These are phyloP conservation scores for Drosophila novamexicana DNA, from an alignment of 1,140 invertebrate genomes.

Conservation along the genomic window DNA sequence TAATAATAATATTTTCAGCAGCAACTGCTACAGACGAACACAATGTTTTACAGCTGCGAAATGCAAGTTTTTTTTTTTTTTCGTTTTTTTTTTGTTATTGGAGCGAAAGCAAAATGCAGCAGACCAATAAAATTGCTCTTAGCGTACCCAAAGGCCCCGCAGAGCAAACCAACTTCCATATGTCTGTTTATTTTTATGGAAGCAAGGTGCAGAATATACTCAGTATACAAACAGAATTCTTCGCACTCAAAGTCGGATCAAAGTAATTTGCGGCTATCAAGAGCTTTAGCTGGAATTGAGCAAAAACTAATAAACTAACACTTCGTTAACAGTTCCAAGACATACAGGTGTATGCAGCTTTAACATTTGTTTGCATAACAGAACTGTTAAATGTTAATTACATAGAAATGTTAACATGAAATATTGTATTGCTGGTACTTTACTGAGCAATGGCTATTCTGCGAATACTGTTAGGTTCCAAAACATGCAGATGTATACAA, in stretches of 20 bases:
- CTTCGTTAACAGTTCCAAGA: neutral
- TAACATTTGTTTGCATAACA: too few species aligned
- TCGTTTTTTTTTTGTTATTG: slow-evolving; percentile 10
- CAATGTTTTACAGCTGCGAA: slow-evolving; percentile 35
- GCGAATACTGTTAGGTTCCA: too few species aligned
- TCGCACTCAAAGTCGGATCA: neutral
- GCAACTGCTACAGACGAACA: slow-evolving; percentile 8
- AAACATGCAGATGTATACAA: neutral
- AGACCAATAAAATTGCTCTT: slow-evolving; percentile 6
- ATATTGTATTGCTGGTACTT: too few species aligned
- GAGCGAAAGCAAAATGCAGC: slow-evolving; percentile 8
- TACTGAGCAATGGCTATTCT: neutral
- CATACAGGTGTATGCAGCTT: neutral
- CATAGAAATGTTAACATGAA: too few species aligned
- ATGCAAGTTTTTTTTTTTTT: neutral
- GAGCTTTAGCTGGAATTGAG: neutral
- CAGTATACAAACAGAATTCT: too few species aligned
- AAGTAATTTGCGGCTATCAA: neutral
- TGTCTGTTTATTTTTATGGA: neutral
- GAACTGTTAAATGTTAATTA: too few species aligned
- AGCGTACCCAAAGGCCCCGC: neutral
- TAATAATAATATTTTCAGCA: slow-evolving; percentile 37
- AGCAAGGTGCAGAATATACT: neutral
- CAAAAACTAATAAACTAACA: neutral
- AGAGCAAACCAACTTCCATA: neutral